A percentile compares a stretch with the other conserved stretches of the same genome.
phyloP scores from a whole-genome alignment of 2,797 vertebrate genomes.

The Cynopterus sphinx region DNA sequence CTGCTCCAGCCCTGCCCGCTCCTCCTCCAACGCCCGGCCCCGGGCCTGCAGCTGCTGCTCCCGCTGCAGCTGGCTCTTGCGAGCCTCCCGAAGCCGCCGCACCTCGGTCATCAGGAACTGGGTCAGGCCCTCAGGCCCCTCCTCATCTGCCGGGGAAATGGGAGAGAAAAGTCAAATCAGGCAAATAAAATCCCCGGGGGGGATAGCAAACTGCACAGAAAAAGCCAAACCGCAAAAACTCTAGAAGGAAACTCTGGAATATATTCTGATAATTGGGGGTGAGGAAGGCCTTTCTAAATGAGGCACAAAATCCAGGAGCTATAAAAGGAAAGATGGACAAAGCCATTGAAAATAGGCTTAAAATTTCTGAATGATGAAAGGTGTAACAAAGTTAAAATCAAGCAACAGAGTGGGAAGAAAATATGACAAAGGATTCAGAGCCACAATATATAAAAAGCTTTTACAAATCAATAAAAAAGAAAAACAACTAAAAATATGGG shows the following conservation, averaged over 20 bases:
- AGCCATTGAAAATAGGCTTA: background rate
- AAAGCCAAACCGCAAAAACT: background rate
- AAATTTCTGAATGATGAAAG: background rate
- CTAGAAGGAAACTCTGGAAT: background rate
- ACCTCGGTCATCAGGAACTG: conserved; percentile 97
- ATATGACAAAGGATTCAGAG: background rate
- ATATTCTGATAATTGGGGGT: background rate
- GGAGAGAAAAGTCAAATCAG: background rate
- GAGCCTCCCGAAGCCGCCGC: conserved; percentile 91
- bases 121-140: conserved; percentile 95
- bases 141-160: conserved; percentile 88
- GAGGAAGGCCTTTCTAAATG: background rate
- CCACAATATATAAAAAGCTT: conserved; percentile 35
- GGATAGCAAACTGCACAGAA: background rate
- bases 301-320: background rate
- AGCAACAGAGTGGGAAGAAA: background rate
- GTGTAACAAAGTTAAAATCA: background rate
- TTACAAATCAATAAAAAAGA: background rate
- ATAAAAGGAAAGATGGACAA: background rate
- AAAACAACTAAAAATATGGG: background rate
- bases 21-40: conserved; percentile 91
- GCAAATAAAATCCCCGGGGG: background rate
- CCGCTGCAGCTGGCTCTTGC: conserved; percentile 89
- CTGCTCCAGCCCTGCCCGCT: conserved; percentile 88
- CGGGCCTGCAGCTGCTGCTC: conserved; percentile 93